Evolutionary conservation across 1,140 invertebrate genomes (phyloP).

Genomic region (Drosophila parvula): DNA sequence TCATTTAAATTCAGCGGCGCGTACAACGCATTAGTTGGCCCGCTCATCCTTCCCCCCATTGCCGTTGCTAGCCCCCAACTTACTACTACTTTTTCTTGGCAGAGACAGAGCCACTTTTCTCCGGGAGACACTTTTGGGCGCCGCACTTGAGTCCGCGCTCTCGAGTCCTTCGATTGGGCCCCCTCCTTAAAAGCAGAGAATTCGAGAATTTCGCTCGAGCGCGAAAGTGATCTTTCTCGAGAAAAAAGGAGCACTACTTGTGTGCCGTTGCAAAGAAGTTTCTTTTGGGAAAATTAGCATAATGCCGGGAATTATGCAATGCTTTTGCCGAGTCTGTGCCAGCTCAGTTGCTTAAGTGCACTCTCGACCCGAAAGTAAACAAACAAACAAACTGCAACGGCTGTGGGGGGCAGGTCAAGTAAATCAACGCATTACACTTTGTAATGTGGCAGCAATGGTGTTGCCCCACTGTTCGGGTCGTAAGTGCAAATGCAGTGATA

Average conservation of each 20-base stretch:
- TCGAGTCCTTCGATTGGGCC: slow-evolving; percentile 78
- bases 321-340: slow-evolving; percentile 54
- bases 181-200: slow-evolving; percentile 70
- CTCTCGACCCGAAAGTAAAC: slow-evolving; percentile 57
- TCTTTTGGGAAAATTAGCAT: slow-evolving; percentile 66
- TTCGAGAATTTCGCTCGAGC: slow-evolving; percentile 47
- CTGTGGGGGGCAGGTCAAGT: slow-evolving; percentile 51
- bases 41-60: slow-evolving; percentile 20
- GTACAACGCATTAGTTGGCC: slow-evolving; percentile 82
- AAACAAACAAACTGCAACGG: slow-evolving; percentile 50
- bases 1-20: slow-evolving; percentile 84
- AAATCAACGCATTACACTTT: slow-evolving; percentile 75
- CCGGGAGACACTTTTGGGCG: slow-evolving; percentile 52
- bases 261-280: slow-evolving; percentile 67
- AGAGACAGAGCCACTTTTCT: slow-evolving; percentile 48
- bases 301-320: slow-evolving; percentile 79
- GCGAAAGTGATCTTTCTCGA: slow-evolving; percentile 67
- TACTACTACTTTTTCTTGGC: slow-evolving; percentile 38
- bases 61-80: slow-evolving; percentile 1
- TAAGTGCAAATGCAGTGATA: slow-evolving; percentile 68
- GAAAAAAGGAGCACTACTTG: slow-evolving; percentile 56
- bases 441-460: slow-evolving; percentile 53
- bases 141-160: slow-evolving; percentile 46
- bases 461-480: slow-evolving; percentile 14
- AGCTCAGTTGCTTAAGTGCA: slow-evolving; percentile 68